Evolutionary conservation across 2,113 vertebrate genomes (phyloP).

Genomic region (Pyxicephalus adspersus): DNA sequence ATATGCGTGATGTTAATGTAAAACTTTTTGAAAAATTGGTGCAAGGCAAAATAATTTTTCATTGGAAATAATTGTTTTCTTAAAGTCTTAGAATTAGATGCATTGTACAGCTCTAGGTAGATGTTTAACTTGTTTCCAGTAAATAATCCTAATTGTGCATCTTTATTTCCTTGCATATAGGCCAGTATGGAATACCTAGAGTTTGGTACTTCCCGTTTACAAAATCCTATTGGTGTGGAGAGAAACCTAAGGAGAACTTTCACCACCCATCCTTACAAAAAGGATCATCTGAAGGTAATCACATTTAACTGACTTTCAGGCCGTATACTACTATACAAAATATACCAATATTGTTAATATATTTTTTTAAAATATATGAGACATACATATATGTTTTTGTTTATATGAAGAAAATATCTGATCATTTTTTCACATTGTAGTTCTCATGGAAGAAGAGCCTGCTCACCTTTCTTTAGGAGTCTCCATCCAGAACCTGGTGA

Average conservation of each 20-base stretch:
- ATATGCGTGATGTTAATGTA: no score
- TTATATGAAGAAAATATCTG: neutral
- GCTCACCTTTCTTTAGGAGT: constrained; percentile 87
- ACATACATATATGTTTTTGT: neutral
- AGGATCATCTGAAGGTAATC: constrained; percentile 79
- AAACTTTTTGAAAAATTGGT: no score
- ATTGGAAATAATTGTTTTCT: no score
- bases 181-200: constrained; percentile 94
- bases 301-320: neutral
- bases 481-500: constrained; percentile 93
- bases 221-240: constrained; percentile 93
- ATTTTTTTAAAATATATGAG: neutral
- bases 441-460: constrained; percentile 92
- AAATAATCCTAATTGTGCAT: neutral
- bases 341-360: neutral
- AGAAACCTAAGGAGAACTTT: constrained; percentile 71
- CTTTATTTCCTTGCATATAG: constrained; percentile 66
- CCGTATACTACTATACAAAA: neutral
- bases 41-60: no score
- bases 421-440: constrained; percentile 68
- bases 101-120: no score
- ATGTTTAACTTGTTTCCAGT: no score
- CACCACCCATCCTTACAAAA: constrained; percentile 68
- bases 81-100: no score
- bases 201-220: constrained; percentile 94